Evolutionary conservation across 2,888 invertebrate genomes (phyloP).

Genomic region (Callimorpha dominula): DNA sequence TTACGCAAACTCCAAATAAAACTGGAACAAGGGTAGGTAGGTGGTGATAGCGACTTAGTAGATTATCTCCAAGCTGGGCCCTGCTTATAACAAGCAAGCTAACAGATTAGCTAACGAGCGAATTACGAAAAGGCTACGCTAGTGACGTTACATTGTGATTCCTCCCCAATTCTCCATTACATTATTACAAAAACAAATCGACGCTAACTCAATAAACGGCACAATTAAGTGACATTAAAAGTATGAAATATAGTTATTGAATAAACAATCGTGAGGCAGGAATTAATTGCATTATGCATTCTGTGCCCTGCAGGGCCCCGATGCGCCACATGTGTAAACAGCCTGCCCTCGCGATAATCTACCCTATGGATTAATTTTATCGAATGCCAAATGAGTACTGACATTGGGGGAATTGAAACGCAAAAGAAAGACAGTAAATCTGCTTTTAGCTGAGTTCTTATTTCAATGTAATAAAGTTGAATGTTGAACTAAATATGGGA

Average conservation of each 20-base stretch:
- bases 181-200: conserved; percentile 25
- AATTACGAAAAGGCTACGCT: neutral
- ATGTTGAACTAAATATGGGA: conserved; percentile 29
- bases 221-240: conserved; percentile 55
- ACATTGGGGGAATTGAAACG: conserved; percentile 71
- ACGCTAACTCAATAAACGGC: conserved; percentile 53
- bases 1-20: too few species aligned
- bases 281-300: conserved; percentile 79
- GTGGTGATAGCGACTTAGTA: too few species aligned
- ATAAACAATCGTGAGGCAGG: conserved; percentile 65
- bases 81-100: too few species aligned
- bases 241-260: conserved; percentile 65
- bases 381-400: conserved; percentile 85
- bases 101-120: neutral
- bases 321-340: conserved; percentile 76
- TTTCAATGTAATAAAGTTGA: conserved; percentile 52
- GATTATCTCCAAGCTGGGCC: too few species aligned
- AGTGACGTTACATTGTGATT: neutral
- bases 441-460: conserved; percentile 49
- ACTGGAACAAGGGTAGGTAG: too few species aligned
- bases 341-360: conserved; percentile 71
- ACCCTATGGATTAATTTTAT: conserved; percentile 83
- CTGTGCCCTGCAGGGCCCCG: conserved; percentile 38
- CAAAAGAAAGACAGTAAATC: conserved; percentile 51
- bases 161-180: conserved; percentile 9